These are phyloP conservation scores for Megathymus violae DNA, from an alignment of 1,140 invertebrate species.

Conservation along the genomic window DNA sequence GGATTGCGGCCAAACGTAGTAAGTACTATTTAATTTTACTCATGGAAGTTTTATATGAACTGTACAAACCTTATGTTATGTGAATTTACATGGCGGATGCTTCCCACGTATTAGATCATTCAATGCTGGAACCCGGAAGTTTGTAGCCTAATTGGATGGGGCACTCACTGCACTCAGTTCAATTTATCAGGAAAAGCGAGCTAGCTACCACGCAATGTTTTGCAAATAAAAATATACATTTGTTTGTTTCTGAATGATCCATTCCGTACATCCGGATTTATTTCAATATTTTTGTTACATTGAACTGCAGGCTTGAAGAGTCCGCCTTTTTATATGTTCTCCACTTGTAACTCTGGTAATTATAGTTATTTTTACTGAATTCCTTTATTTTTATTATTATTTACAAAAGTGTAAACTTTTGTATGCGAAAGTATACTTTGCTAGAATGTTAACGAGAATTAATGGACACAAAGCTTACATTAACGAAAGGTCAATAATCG, in stretches of 20 bases:
- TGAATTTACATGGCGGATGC: conserved; percentile 44
- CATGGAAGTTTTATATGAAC: not conserved
- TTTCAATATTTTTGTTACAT: not conserved
- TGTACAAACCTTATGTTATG: conserved; percentile 25
- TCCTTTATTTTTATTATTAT: too few species aligned
- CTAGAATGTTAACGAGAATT: too few species aligned
- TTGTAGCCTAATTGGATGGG: conserved; percentile 50
- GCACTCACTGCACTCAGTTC: conserved; percentile 43
- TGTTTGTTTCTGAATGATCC: conserved; percentile 7
- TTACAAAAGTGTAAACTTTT: too few species aligned
- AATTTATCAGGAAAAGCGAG: conserved; percentile 26
- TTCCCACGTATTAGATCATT: conserved; percentile 56
- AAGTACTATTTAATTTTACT: not conserved
- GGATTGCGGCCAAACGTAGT: not conserved
- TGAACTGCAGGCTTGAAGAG: too few species aligned
- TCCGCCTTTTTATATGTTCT: not conserved
- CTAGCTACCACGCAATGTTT: conserved; percentile 33
- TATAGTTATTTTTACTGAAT: too few species aligned
- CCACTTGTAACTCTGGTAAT: too few species aligned
- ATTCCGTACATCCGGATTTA: not conserved
- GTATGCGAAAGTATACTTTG: too few species aligned
- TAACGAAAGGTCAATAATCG: too few species aligned
- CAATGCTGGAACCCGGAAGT: conserved; percentile 46
- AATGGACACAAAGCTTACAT: too few species aligned
- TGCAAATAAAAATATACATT: not conserved